Base-by-base conservation (phyloP, 2,113 vertebrate species). In the Myrmecophaga tridactyla region DNA sequence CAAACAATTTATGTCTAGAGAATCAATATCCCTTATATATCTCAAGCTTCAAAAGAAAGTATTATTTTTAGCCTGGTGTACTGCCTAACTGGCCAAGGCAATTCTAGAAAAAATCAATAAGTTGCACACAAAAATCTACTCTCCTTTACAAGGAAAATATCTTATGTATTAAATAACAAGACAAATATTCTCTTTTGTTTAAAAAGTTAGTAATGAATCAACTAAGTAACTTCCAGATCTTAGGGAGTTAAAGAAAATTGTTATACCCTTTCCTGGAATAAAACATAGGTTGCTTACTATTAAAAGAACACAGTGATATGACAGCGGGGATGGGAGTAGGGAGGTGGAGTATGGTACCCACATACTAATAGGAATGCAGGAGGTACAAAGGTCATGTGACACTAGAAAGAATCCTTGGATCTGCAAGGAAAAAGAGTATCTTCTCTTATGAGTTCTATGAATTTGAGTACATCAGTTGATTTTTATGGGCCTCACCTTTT, bases 61-160 rank as follows among this genome's bases (percentile, higher is more conserved):
- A n/a, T 9, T 58, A 46, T 25, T 69, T 67, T 81, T 36, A 78
- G 69, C 18, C 72, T n/a, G 85, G 15, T 58, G 20, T n/a, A 75
- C 29, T 69, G 48, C 39, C 86, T 36, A 91, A 46, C 29, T 75
- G 27, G 34, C 23, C 60, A 86, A 17, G 15, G 13, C 4, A 86
- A 67, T 78, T 90, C 77, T 83, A n/a, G 15, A 96, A 51, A 63
- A 89, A 53, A 77, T 69, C 43, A 87, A 62, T 77, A 92, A 48
- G 60, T 62, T 89, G 31, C 12, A 58, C 65, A 70, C 53, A 75
- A 67, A 69, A 31, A 46, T 21, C 11, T 23, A 7, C 0, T 6
- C 11, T 89, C 83, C 39, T 6, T 41, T 62, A 63, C 89, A 46
- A 93, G 72, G 5, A 63, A 83, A 36, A 0, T 8, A 6, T 15